Evolutionary conservation across 2,888 invertebrate genomes (phyloP).

Genomic region (Conchocele bisecta): DNA sequence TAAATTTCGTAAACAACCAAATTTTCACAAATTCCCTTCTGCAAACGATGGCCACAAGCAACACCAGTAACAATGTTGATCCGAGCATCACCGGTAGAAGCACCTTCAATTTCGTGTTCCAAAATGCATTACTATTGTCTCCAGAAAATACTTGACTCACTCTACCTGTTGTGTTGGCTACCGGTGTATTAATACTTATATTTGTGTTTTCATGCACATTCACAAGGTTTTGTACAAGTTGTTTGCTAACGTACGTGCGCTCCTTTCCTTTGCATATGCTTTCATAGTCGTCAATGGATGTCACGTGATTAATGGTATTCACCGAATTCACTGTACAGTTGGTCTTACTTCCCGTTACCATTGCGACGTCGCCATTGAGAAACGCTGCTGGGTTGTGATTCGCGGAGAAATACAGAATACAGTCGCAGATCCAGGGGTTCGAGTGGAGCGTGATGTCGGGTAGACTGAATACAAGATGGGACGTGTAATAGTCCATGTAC

Average conservation of each 20-base stretch:
- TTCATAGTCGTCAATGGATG: slow-evolving; percentile 18
- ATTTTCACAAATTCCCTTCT: slow-evolving; percentile 39
- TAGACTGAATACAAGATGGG: slow-evolving; percentile 45
- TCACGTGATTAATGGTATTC: slow-evolving; percentile 7
- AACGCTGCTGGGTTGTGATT: slow-evolving; percentile 36
- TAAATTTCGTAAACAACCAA: slow-evolving; percentile 45
- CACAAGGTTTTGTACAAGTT: neutral
- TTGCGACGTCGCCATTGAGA: neutral
- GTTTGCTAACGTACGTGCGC: neutral
- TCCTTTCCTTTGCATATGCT: slow-evolving; percentile 5
- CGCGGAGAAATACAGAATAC: slow-evolving; percentile 52
- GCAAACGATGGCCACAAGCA: slow-evolving; percentile 43
- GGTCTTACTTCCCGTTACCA: neutral
- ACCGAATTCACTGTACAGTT: slow-evolving; percentile 15
- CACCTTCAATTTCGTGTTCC: slow-evolving; percentile 26
- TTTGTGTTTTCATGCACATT: neutral
- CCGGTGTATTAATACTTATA: too few relatives aligned
- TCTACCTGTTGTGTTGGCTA: neutral
- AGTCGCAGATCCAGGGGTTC: slow-evolving; percentile 62
- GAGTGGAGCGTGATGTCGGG: slow-evolving; percentile 57
- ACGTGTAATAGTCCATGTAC: slow-evolving; percentile 50
- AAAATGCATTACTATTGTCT: neutral
- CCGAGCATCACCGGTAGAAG: slow-evolving; percentile 47
- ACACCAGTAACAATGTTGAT: slow-evolving; percentile 54
- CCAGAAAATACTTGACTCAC: neutral